Conservation (phyloP, 2,888 invertebrate genomes). For the Drosophila yooni region DNA sequence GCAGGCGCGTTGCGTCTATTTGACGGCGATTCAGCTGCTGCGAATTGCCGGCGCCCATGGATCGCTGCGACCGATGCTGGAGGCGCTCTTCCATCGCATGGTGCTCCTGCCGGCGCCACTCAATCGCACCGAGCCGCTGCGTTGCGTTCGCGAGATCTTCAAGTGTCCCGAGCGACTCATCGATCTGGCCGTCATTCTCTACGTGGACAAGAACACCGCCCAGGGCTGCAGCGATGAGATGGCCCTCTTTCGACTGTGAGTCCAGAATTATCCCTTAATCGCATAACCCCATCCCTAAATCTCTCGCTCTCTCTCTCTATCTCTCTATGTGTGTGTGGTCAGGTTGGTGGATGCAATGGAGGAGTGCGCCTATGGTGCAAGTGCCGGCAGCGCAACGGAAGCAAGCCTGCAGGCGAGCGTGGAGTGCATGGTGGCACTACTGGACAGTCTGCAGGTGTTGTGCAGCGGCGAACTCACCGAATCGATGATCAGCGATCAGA, state of each 20-base stretch:
- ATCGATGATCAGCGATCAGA: conserved; percentile 85
- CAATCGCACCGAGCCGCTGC: conserved; percentile 93
- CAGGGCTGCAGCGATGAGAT: conserved; percentile 90
- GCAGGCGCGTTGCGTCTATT: conserved; percentile 95
- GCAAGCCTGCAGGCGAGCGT: conserved; percentile 92
- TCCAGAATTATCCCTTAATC: not conserved
- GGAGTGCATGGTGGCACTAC: conserved; percentile 92
- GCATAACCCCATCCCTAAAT: not conserved
- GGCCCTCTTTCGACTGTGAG: conserved; percentile 91
- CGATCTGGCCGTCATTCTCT: conserved; percentile 88
- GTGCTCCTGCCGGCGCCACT: conserved; percentile 93
- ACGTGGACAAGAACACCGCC: conserved; percentile 88
- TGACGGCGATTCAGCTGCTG: conserved; percentile 94
- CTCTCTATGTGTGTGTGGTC: conserved; percentile 1
- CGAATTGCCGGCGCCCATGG: conserved; percentile 94
- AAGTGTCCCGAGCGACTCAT: conserved; percentile 91
- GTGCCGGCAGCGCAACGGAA: conserved; percentile 90
- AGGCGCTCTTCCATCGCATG: conserved; percentile 97
- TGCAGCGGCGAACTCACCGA: conserved; percentile 91
- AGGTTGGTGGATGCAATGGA: conserved; percentile 97
- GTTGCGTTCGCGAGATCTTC: conserved; percentile 91
- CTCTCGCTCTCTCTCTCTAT: not conserved
- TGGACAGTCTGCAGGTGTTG: conserved; percentile 93
- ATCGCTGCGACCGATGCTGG: conserved; percentile 94
- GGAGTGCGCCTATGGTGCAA: conserved; percentile 91